Percentiles rank a stretch among this genome's conserved stretches.
These are phyloP conservation scores for Sinocyclocheilus grahami DNA, from an alignment of 2,113 vertebrate genomes.

Conservation along the genomic window DNA sequence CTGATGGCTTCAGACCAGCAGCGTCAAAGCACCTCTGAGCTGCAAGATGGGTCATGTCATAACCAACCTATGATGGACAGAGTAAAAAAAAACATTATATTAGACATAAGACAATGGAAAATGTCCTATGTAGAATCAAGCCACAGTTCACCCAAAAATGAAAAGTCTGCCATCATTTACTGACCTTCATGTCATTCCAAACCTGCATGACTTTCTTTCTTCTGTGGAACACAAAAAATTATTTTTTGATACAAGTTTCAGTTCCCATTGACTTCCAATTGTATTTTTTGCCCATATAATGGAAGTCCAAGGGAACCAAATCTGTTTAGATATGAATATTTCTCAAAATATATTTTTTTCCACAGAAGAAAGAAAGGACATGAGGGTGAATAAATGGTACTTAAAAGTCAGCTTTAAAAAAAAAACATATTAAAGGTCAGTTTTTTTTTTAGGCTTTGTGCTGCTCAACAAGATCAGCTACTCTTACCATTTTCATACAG, in stretches of 20 bases:
- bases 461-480: not conserved
- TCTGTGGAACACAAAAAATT: not conserved
- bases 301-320: not conserved
- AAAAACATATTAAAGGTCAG: not conserved
- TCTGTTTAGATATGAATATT: not conserved
- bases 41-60: constrained; percentile 86
- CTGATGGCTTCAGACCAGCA: constrained; percentile 79
- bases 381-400: not conserved
- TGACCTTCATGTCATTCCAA: not conserved
- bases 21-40: constrained; percentile 82
- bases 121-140: not conserved
- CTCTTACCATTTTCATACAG: constrained; percentile 84
- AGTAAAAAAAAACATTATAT: not conserved
- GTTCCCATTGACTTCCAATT: not conserved
- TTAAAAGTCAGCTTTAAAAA: no score
- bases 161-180: not conserved
- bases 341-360: not conserved
- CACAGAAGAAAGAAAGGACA: not conserved
- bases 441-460: not conserved
- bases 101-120: not conserved
- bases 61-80: constrained; percentile 82
- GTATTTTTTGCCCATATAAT: not conserved
- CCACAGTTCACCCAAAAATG: not conserved
- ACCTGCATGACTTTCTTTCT: no score
- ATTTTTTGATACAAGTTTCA: not conserved